Evolutionary conservation across 2,888 invertebrate species (phyloP).

Genomic region (Pammene aurita): DNA sequence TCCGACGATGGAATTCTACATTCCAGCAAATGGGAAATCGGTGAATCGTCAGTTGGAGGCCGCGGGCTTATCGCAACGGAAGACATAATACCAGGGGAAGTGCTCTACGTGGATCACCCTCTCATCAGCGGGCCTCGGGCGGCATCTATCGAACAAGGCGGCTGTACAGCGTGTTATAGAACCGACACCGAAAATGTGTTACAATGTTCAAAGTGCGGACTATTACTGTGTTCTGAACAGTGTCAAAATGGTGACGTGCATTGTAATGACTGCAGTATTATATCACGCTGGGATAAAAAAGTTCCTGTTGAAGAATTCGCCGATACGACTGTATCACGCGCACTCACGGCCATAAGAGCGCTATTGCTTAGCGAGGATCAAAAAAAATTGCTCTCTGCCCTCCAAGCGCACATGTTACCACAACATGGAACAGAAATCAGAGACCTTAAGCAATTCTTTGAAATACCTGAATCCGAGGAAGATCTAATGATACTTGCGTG

Average conservation of each 20-base stretch:
- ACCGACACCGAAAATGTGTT: constrained; percentile 66
- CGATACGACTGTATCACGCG: constrained; percentile 64
- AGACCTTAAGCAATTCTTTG: constrained; percentile 75
- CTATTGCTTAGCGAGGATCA: constrained; percentile 73
- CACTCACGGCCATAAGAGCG: constrained; percentile 70
- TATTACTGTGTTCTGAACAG: constrained; percentile 86
- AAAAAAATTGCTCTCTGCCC: constrained; percentile 74
- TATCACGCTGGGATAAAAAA: constrained; percentile 83
- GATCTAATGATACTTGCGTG: constrained; percentile 83
- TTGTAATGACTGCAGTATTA: constrained; percentile 85
- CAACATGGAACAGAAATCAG: constrained; percentile 84
- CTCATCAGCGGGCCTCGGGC: constrained; percentile 87
- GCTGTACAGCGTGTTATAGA: constrained; percentile 86
- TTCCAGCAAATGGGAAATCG: constrained; percentile 83
- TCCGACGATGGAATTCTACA: constrained; percentile 57
- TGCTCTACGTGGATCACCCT: constrained; percentile 88
- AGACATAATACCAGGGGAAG: constrained; percentile 86
- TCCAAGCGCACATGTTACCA: constrained; percentile 81
- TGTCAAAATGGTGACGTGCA: constrained; percentile 85
- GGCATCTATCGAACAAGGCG: constrained; percentile 78
- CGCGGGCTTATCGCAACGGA: constrained; percentile 88
- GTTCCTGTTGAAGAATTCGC: constrained; percentile 70
- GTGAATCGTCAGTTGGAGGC: constrained; percentile 85
- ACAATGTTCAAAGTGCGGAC: constrained; percentile 86
- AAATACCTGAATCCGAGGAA: constrained; percentile 82